Conservation (phyloP, 1,140 invertebrate genomes). For the Neodiprion pinetum region DNA sequence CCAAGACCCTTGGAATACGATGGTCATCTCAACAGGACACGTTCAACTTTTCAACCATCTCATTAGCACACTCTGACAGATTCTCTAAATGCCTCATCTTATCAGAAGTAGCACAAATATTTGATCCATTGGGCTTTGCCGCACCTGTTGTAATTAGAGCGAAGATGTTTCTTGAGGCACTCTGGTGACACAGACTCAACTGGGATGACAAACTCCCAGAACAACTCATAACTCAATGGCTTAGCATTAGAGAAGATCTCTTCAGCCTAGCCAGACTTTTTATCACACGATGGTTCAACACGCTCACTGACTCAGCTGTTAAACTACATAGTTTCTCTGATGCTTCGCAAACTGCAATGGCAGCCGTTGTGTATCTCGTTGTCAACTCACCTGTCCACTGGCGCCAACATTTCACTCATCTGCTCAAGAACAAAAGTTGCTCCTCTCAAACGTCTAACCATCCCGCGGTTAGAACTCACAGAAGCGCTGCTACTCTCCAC, state of each 20-base stretch:
- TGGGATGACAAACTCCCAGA: conserved; percentile 30
- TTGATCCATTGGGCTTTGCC: conserved; percentile 29
- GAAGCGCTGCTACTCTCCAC: conserved; percentile 30
- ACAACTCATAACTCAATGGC: conserved; percentile 11
- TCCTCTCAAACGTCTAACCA: conserved; percentile 28
- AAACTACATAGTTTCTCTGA: conserved; percentile 39
- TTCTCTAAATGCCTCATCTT: conserved; percentile 17
- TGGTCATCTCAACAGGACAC: conserved; percentile 10
- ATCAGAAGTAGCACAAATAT: conserved; percentile 24
- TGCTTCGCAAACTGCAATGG: conserved; percentile 33
- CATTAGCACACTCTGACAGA: background rate
- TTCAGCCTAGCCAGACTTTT: conserved; percentile 21
- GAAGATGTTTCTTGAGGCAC: conserved; percentile 30
- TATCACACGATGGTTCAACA: conserved; percentile 29
- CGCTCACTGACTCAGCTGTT: conserved; percentile 8
- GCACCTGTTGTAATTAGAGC: conserved; percentile 26
- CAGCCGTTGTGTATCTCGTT: conserved; percentile 32
- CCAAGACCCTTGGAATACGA: conserved; percentile 15
- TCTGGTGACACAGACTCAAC: conserved; percentile 29
- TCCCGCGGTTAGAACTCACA: conserved; percentile 26
- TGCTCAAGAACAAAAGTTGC: conserved; percentile 32
- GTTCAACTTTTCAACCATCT: background rate
- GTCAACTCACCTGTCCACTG: background rate
- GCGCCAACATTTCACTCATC: background rate
- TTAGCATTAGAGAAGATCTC: conserved; percentile 17